Conservation (phyloP, 2,113 vertebrate genomes). For the Puma concolor region DNA sequence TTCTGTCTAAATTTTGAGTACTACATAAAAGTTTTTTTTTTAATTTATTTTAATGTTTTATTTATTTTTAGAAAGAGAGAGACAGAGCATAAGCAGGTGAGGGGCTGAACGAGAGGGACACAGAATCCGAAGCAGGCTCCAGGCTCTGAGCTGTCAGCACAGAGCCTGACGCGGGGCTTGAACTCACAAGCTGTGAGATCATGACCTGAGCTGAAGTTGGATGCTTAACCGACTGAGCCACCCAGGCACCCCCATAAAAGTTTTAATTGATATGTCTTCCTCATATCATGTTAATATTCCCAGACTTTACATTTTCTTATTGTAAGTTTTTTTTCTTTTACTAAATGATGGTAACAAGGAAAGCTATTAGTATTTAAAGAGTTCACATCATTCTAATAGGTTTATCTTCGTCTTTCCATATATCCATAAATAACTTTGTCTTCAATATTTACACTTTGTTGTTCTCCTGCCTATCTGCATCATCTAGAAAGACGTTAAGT, state of each 20-base stretch:
- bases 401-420: background rate
- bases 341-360: background rate
- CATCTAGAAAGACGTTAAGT: slow-evolving; percentile 8
- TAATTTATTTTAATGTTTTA: too few relatives aligned
- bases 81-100: too few relatives aligned
- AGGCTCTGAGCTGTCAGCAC: too few relatives aligned
- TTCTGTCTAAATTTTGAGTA: background rate
- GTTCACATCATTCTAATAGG: background rate
- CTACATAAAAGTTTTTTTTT: background rate
- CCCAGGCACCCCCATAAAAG: too few relatives aligned
- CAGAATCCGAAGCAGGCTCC: too few relatives aligned
- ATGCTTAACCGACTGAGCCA: too few relatives aligned
- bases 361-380: background rate
- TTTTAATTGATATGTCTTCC: background rate
- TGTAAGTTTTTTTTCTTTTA: background rate
- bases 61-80: too few relatives aligned
- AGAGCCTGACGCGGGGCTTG: too few relatives aligned
- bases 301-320: background rate
- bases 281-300: background rate
- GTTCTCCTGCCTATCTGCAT: background rate
- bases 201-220: too few relatives aligned
- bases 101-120: too few relatives aligned
- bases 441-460: background rate
- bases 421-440: background rate
- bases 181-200: too few relatives aligned